Conservation (phyloP, 2,888 invertebrate genomes). For the Homarus gammarus region DNA sequence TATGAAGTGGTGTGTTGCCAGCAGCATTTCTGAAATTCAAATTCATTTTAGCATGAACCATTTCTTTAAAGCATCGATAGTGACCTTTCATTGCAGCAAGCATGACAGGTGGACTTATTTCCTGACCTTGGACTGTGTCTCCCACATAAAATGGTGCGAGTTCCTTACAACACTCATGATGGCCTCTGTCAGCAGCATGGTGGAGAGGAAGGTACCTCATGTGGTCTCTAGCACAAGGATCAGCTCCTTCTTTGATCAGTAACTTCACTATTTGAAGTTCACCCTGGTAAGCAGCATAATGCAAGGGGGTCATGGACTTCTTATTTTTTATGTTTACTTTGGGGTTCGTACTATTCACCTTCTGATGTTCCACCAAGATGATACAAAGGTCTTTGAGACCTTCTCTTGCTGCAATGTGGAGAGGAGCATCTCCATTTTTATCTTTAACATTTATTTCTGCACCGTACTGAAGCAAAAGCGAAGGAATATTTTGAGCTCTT, state of each 20-base stretch:
- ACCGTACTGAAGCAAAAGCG: constrained; percentile 16
- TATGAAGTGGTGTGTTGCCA: constrained; percentile 60
- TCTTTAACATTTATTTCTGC: constrained; percentile 14
- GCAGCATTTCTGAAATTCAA: constrained; percentile 9
- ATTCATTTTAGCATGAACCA: constrained; percentile 9
- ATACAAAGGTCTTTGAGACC: constrained; percentile 21
- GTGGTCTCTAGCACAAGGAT: constrained; percentile 5
- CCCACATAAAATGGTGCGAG: constrained; percentile 4
- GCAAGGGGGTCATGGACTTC: constrained; percentile 17
- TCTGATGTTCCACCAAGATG: not conserved
- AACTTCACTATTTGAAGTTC: constrained; percentile 27
- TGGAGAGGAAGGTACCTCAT: constrained; percentile 42
- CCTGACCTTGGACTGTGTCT: not conserved
- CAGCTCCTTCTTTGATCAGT: constrained; percentile 38
- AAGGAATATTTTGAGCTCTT: not conserved
- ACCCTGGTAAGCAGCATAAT: constrained; percentile 47
- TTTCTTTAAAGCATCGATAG: constrained; percentile 32
- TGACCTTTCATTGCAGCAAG: constrained; percentile 51
- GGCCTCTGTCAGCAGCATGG: constrained; percentile 47
- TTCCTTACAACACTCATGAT: constrained; percentile 25
- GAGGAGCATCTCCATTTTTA: constrained; percentile 26
- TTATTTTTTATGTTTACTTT: constrained; percentile 14
- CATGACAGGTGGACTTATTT: constrained; percentile 45
- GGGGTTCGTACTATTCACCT: too few species aligned
- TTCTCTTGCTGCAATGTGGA: constrained; percentile 36